A percentile compares a stretch with the other conserved stretches of the same genome.
Conservation (phyloP, 2,888 invertebrate genomes). For the Unio pictorum region DNA sequence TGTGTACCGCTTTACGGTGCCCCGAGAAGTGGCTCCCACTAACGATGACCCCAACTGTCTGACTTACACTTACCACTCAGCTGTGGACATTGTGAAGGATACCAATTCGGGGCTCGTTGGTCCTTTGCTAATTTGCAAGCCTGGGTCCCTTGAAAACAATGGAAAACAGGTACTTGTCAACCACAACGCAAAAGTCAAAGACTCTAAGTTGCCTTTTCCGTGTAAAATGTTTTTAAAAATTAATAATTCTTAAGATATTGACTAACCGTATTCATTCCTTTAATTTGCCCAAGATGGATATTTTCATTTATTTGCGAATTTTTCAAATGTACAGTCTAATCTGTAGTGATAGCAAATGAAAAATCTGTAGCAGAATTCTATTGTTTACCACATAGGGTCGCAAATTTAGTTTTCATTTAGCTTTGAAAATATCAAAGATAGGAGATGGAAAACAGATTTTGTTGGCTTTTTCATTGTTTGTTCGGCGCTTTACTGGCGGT, state of each 20-base stretch:
- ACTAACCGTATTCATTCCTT: too few species aligned
- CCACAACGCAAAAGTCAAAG: neutral
- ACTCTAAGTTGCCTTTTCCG: neutral
- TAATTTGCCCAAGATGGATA: too few species aligned
- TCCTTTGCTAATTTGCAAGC: slow-evolving; percentile 44
- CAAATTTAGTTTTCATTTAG: too few species aligned
- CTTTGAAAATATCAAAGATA: too few species aligned
- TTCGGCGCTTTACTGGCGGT: too few species aligned
- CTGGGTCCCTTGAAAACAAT: slow-evolving; percentile 28
- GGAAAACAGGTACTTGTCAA: slow-evolving; percentile 21
- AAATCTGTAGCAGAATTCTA: too few species aligned
- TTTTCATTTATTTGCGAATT: too few species aligned
- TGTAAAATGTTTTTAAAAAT: neutral
- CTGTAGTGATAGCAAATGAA: too few species aligned
- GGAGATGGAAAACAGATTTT: too few species aligned
- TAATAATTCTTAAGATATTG: neutral
- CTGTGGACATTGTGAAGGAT: slow-evolving; percentile 43
- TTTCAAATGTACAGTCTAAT: too few species aligned
- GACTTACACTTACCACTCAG: slow-evolving; percentile 46
- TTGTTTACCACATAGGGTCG: too few species aligned
- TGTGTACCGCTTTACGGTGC: slow-evolving; percentile 33
- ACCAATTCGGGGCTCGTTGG: slow-evolving; percentile 46
- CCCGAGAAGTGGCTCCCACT: slow-evolving; percentile 31
- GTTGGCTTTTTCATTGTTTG: too few species aligned
- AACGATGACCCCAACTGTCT: slow-evolving; percentile 41